phyloP scores from a whole-genome alignment of 2,797 vertebrate genomes.

The Buceros bicornis region DNA sequence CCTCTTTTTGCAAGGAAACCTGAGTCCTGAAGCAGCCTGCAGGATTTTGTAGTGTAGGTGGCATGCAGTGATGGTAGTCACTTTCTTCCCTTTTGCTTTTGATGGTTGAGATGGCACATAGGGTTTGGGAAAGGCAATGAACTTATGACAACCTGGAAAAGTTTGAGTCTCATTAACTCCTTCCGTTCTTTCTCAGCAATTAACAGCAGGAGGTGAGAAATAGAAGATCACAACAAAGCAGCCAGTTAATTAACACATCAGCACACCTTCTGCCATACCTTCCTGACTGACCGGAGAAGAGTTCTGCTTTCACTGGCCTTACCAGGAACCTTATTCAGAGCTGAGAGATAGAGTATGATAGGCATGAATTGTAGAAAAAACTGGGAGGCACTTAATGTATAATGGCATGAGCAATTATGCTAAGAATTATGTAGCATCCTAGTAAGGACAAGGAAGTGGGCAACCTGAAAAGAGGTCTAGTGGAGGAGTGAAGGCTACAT shows the following conservation, averaged over 20 bases:
- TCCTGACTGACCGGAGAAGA: not conserved
- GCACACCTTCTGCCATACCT: conserved; percentile 19
- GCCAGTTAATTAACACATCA: conserved; percentile 48
- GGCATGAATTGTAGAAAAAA: not conserved
- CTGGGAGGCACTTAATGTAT: not conserved
- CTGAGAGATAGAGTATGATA: not conserved
- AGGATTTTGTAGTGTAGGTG: not conserved
- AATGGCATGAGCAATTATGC: not conserved
- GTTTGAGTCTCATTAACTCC: conserved; percentile 38
- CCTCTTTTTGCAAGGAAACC: not conserved
- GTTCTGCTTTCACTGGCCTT: not conserved
- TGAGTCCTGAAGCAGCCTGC: not conserved
- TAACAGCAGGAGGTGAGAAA: not conserved
- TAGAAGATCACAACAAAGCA: not conserved
- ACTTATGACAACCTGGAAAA: conserved; percentile 1
- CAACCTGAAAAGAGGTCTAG: not conserved
- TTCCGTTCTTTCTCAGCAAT: conserved; percentile 18
- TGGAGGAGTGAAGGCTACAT: not conserved
- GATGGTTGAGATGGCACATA: not conserved
- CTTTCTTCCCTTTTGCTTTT: not conserved
- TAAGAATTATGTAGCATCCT: not conserved
- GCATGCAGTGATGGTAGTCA: not conserved
- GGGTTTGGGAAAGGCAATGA: not conserved
- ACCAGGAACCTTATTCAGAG: not conserved
- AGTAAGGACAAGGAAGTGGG: not conserved